phyloP scores from a whole-genome alignment of 2,113 vertebrate genomes.

The Odocoileus virginianus region DNA sequence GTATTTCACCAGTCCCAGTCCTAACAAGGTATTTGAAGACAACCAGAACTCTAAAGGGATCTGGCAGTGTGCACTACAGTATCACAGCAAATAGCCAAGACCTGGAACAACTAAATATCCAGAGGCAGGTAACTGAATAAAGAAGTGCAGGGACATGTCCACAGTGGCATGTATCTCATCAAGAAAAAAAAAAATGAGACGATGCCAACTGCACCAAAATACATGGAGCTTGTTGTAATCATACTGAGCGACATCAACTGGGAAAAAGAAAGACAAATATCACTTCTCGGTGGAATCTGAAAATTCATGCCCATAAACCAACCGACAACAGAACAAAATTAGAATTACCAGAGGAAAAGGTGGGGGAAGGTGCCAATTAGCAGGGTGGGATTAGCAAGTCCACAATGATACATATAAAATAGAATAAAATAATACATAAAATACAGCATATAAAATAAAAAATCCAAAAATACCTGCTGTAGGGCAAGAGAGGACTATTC shows the following conservation, averaged over 20 bases:
- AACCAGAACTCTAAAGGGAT: neutral
- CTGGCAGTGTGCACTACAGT: neutral
- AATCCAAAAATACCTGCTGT: neutral
- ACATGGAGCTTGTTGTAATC: neutral
- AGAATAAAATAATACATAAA: neutral
- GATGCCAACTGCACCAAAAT: neutral
- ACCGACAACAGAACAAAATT: neutral
- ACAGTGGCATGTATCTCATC: neutral
- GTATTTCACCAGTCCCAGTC: neutral
- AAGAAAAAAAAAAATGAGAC: neutral
- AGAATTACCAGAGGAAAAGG: neutral
- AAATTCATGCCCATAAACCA: neutral
- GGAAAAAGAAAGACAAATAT: neutral
- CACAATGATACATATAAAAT: neutral
- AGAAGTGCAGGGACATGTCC: accelerated
- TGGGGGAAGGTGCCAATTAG: neutral
- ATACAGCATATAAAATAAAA: neutral
- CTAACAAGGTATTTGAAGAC: neutral
- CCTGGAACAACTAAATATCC: neutral
- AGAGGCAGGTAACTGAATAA: neutral
- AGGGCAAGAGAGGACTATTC: neutral
- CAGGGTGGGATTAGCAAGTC: neutral
- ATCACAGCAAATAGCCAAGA: neutral
- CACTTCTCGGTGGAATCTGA: neutral
- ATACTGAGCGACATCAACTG: neutral